A percentile compares a stretch with the other conserved stretches of the same genome.
Evolutionary conservation across 2,113 vertebrate genomes (phyloP).

Genomic region (Hoplias malabaricus): DNA sequence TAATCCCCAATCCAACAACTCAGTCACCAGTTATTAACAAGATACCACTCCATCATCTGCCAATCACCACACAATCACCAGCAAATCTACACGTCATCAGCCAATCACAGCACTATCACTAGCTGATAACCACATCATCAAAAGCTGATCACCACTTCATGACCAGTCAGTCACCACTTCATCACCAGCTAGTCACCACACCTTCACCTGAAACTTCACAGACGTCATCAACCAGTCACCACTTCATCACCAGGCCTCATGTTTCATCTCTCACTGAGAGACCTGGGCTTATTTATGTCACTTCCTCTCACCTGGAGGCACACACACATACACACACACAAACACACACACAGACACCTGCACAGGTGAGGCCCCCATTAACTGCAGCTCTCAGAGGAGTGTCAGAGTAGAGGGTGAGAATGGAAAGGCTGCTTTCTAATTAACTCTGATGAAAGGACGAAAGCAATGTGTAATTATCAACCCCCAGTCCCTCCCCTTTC

Average conservation of each 20-base stretch:
- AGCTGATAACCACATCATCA: conserved; percentile 23
- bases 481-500: conserved; percentile 14
- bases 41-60: conserved; percentile 8
- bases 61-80: background rate
- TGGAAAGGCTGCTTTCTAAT: conserved; percentile 64
- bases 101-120: conserved; percentile 10
- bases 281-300: conserved; percentile 64
- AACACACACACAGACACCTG: conserved; percentile 64
- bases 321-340: conserved; percentile 66
- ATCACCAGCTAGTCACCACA: conserved; percentile 7
- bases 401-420: conserved; percentile 27
- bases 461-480: conserved; percentile 61
- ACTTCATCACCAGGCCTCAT: conserved; percentile 19
- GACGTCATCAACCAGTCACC: background rate
- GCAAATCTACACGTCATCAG: too few species aligned
- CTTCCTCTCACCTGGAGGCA: conserved; percentile 64
- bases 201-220: too few species aligned
- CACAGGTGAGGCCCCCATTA: conserved; percentile 62
- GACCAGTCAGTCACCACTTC: background rate
- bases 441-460: conserved; percentile 63
- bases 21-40: conserved; percentile 2
- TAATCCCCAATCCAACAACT: conserved; percentile 13
- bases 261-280: conserved; percentile 58
- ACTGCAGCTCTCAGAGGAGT: conserved; percentile 46
- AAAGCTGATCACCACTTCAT: background rate